A percentile compares a stretch with the other conserved stretches of the same genome.
Evolutionary conservation across 2,888 invertebrate species (phyloP).

Genomic region (Syrphus vitripennis): DNA sequence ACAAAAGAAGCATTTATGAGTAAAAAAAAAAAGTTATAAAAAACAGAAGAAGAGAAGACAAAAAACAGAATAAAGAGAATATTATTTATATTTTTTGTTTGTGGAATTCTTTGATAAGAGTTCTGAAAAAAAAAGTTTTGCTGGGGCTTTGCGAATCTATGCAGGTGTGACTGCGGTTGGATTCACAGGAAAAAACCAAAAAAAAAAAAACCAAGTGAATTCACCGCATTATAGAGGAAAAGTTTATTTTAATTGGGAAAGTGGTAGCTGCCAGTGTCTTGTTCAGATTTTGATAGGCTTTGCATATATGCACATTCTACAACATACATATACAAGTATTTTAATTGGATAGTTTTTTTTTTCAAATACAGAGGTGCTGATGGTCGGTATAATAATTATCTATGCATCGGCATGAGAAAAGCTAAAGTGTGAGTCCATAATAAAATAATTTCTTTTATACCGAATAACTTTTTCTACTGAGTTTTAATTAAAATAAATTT

Average conservation of each 20-base stretch:
- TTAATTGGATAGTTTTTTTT: conserved; percentile 17
- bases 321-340: conserved; percentile 17
- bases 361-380: neutral
- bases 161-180: conserved; percentile 42
- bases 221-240: conserved; percentile 24
- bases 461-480: neutral
- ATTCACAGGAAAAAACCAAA: conserved; percentile 2
- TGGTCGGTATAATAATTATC: neutral
- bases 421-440: neutral
- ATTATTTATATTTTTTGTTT: conserved; percentile 27
- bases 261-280: neutral
- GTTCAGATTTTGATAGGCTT: conserved; percentile 5
- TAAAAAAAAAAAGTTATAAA: conserved; percentile 11
- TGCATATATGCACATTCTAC: neutral
- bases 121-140: conserved; percentile 21
- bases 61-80: conserved; percentile 1
- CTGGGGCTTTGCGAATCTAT: conserved; percentile 20
- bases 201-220: conserved; percentile 12
- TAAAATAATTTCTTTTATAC: neutral
- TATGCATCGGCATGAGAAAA: neutral
- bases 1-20: conserved; percentile 49
- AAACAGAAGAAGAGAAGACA: neutral
- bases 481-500: neutral
- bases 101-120: conserved; percentile 11
- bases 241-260: conserved; percentile 43